These are phyloP conservation scores for Bugula neritina DNA, from an alignment of 2,888 invertebrate species.

Conservation along the genomic window DNA sequence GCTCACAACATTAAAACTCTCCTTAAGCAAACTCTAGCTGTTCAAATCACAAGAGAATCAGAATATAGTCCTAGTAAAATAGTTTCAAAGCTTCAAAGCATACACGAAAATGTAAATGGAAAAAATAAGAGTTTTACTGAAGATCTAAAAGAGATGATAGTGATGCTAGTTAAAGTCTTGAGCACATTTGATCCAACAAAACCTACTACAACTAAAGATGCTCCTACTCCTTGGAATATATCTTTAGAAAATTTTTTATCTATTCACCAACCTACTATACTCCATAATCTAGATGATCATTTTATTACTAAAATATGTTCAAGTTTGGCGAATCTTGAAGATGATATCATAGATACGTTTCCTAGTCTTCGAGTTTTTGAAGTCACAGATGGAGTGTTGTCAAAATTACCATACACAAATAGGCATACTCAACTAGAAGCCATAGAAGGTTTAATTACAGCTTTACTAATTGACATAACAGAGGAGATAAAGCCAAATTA, in stretches of 20 bases:
- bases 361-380: not conserved
- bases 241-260: too few relatives aligned
- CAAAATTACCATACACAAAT: not conserved
- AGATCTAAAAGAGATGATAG: not conserved
- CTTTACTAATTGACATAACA: not conserved
- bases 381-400: not conserved
- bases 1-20: not conserved
- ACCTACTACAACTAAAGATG: not conserved
- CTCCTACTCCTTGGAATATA: too few relatives aligned
- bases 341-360: not conserved
- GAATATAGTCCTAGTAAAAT: not conserved
- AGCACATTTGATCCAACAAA: not conserved
- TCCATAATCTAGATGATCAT: not conserved
- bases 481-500: not conserved
- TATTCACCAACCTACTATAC: too few relatives aligned
- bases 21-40: not conserved
- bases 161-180: not conserved
- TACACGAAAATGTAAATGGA: not conserved
- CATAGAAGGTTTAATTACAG: not conserved
- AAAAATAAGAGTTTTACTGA: not conserved
- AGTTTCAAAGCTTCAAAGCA: not conserved
- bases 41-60: not conserved
- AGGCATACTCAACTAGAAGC: not conserved
- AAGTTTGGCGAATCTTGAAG: not conserved
- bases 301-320: not conserved